These are phyloP conservation scores for Chloebia gouldiae DNA, from an alignment of 2,113 vertebrate species.

Conservation along the genomic window DNA sequence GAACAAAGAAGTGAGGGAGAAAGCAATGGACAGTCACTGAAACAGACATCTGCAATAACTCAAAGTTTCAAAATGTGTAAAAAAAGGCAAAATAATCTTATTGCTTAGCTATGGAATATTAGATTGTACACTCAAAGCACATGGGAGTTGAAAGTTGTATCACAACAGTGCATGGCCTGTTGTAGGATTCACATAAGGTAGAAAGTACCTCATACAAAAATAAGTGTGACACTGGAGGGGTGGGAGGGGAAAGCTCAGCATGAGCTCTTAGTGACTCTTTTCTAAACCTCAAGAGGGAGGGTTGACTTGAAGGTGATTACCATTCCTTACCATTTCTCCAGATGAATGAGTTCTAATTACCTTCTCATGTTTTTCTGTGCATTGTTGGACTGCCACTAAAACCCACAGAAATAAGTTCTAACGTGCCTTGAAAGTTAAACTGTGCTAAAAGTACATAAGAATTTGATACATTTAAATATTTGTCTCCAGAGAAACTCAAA, in stretches of 20 bases:
- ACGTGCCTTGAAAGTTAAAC: background rate
- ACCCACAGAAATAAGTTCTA: constrained; percentile 7
- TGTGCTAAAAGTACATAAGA: background rate
- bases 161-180: background rate
- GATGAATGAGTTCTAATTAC: constrained; percentile 1
- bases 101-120: background rate
- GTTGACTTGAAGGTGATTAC: background rate
- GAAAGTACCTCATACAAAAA: background rate
- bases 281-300: background rate
- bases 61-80: background rate
- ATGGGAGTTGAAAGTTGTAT: background rate
- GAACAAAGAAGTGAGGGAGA: background rate
- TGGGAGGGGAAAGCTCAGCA: fast-evolving
- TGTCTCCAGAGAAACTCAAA: background rate
- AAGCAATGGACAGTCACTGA: background rate
- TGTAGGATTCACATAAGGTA: background rate
- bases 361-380: background rate
- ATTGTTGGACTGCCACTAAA: background rate
- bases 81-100: background rate
- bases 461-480: background rate
- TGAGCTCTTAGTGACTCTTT: background rate
- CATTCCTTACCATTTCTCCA: background rate
- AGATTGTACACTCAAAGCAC: background rate
- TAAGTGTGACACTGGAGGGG: background rate
- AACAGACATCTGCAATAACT: background rate